Base-by-base conservation (phyloP, 2,888 invertebrate species). In the Sinodicranocentrus sp. region DNA sequence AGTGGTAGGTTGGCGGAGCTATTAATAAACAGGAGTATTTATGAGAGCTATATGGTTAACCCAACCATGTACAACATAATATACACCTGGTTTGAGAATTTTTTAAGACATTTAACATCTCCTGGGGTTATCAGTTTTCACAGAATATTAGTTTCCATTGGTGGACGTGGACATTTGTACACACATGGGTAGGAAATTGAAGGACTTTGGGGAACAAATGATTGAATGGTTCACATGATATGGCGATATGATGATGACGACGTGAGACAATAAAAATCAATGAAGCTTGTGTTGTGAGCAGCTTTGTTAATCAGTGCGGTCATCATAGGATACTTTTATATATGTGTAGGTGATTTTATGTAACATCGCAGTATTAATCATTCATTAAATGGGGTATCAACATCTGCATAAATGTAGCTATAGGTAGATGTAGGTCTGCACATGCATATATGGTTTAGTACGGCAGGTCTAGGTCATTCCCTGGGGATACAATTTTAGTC, bases 381-480 rank as follows among this genome's bases (percentile, higher is more conserved):
- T 10, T 33, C 10, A 6, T 10, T 33, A 33, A 33, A 10, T 10
- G 10, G 33, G 33, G 5, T 33, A 6, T 10, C 10, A 6, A 33
- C 10, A 10, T 33, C 10, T 33, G n/a, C n/a, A 33, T 33, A 33
- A 10, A 10, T 33, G 3, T 33, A 48, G 6, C 48, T 3, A 48
- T 15, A 48, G 2, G n/a, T 10, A n/a, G 2, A 3, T 10, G n/a
- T n/a, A 48, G 2, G 15, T 2, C 2, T 48, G 15, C 5, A 48
- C n/a, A n/a, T 48, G 33, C 10, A 33, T 33, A 33, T 33, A 10
- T 33, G 33, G 5, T 33, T 33, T 33, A 33, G 33, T 3, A 23
- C 44, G 63, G 33, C 72, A 65, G 63, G 79, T 79, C 79, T 79
- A 79, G 79, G 79, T 65, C 79, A 65, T 79, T 79, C 79, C 72